Conservation (phyloP, 2,797 vertebrate genomes). For the Prionace glauca region DNA sequence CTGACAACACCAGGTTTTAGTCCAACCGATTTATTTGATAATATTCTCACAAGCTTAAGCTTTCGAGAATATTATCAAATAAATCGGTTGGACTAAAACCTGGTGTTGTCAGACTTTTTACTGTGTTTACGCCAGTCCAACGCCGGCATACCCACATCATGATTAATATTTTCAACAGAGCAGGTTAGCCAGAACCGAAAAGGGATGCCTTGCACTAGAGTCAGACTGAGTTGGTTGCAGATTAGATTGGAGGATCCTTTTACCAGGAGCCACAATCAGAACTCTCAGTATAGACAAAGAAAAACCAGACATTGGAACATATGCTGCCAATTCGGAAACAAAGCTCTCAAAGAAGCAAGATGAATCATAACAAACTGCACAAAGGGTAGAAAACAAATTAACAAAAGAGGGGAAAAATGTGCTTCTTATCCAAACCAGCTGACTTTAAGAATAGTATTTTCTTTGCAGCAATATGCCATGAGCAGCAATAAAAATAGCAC, state of each 20-base stretch:
- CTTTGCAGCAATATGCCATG: neutral
- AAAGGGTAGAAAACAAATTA: neutral
- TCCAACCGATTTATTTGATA: too few species aligned
- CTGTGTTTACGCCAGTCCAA: too few species aligned
- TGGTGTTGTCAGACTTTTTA: too few species aligned
- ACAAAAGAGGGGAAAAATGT: neutral
- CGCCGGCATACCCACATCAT: too few species aligned
- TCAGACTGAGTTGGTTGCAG: too few species aligned
- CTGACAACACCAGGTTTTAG: too few species aligned
- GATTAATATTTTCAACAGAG: neutral
- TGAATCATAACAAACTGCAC: neutral
- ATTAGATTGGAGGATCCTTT: neutral
- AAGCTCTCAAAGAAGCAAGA: slow-evolving; percentile 7
- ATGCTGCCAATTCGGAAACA: neutral
- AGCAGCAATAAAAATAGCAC: neutral
- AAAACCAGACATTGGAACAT: neutral
- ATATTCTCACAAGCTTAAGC: too few species aligned
- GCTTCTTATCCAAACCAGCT: neutral
- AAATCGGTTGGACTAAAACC: too few species aligned
- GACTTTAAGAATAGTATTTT: neutral
- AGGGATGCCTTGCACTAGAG: neutral
- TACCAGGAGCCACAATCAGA: neutral
- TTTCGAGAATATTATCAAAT: too few species aligned
- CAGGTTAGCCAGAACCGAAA: neutral
- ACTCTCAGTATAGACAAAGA: neutral